Evolutionary conservation across 2,888 invertebrate genomes (phyloP), one percentile per base, ranked within the genome.

Genomic region (Lagria hirta): DNA sequence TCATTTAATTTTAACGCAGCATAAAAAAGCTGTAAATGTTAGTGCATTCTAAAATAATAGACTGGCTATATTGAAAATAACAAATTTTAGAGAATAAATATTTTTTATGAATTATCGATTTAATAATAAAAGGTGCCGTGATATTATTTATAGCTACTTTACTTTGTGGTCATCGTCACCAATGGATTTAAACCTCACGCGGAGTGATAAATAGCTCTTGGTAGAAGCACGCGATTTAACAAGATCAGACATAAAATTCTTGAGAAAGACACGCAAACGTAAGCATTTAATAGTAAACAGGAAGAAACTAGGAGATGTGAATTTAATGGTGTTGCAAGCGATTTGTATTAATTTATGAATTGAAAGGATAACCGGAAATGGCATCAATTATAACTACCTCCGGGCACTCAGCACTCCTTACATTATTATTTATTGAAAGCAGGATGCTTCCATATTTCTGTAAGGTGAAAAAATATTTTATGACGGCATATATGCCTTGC

Each of bases 301-400:
- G 16, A 28, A 12, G 21, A 12, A 30, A 18, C 5, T 11, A 17
- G 3, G 20, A 4, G 3, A 13, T 33, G 11, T 8, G 12, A 35
- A 3, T 35, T 35, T 35, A 16, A 26, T 26, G 22, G 24, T 22
- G 8, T 21, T 11, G 11, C 11, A 21, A 24, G 14, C 29, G 27
- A 38, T 38, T 38, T 38, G 30, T 38, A 30, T 38, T 38, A 38
- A 38, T 38, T 38, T 38, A 38, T 37, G 23, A 30, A 38, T 16
- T 38, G 23, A 30, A 38, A 38, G 30, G 30, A 30, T 38, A 38
- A 30, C 15, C 38, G 38, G 38, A 38, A 38, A 38, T 30, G 38
- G 30, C 38, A 30, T 38, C 38, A 38, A 30, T 38, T 29, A 38
- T n/a, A 22, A 5, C 17, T 22, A 38, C 38, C 22, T 29, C 38